Base-by-base conservation (phyloP, 2,113 vertebrate genomes). In the Boleophthalmus pectinirostris region DNA sequence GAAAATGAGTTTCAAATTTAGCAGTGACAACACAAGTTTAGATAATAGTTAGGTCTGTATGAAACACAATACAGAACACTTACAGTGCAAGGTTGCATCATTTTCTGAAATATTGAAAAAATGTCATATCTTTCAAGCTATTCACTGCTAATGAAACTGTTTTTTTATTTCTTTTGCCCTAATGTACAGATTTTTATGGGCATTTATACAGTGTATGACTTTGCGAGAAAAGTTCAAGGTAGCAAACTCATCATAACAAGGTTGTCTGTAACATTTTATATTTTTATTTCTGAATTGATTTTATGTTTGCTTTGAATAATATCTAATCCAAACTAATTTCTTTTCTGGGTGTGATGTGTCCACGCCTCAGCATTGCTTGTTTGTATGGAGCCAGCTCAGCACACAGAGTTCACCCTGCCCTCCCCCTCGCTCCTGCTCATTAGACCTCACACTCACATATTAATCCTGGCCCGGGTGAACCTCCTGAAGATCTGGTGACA, bases 401-500 rank as follows among this genome's bases (percentile, higher is more conserved):
- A 82, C 71, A 77, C 68, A 84, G 77, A 64, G 67, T 88, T 74
- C 60, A 9, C 35, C 21, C 74, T 51, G 72, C 69, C 79, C 71
- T 63, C 60, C 46, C 65, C 63, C 78, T 78, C 68, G 25, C 76
- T 43, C 0, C 38, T 43, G 67, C 82, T 88, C 87, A 87, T 91
- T 91, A 89, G 85, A 79, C 77, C 79, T 56, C 56, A 65, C 83
- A 85, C 79, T 88, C 86, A 83, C 73, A 88, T 83, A 90, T 84
- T 77, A 88, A 88, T 91, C 84, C 78, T 64, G 73, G 77, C 71
- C 77, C 0, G 35, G 82, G 81, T 82, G 75, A 70, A 82, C 83
- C 89, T 70, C 73, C 82, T 61, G 75, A 91, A 88, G 85, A 87
- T 86, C 78, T 57, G 75, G 71, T 92, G 91, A 85, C 89, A 90